Percentiles rank a stretch among this genome's conserved stretches.
phyloP scores from a whole-genome alignment of 2,797 vertebrate species.

The Rhynchonycteris naso region DNA sequence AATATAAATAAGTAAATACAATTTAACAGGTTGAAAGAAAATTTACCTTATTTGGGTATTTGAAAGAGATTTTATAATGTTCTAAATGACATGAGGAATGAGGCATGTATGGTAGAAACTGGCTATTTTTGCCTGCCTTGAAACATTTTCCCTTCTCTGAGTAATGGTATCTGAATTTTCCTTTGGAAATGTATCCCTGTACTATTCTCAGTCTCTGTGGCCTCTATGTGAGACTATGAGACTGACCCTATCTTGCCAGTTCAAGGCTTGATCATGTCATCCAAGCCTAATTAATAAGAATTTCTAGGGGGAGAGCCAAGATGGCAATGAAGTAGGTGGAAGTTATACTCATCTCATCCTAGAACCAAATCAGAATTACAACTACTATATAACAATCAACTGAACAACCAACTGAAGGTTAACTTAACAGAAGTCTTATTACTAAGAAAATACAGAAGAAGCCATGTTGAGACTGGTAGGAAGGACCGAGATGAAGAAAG shows the following conservation, averaged over 20 bases:
- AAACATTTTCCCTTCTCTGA: not conserved
- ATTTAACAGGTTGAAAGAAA: not conserved
- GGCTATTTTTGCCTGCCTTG: not conserved
- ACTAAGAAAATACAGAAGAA: too few relatives aligned
- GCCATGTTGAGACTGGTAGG: too few relatives aligned
- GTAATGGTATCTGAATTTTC: not conserved
- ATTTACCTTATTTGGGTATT: not conserved
- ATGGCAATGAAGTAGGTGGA: too few relatives aligned
- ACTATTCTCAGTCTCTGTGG: not conserved
- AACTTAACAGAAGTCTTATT: too few relatives aligned
- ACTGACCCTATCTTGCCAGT: not conserved
- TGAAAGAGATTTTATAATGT: constrained; percentile 30
- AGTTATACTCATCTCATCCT: too few relatives aligned
- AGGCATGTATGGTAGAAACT: not conserved
- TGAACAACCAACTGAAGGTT: too few relatives aligned
- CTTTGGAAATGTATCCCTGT: not conserved
- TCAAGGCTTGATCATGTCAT: not conserved
- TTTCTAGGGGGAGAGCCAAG: not conserved
- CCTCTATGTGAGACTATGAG: not conserved
- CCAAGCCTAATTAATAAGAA: not conserved
- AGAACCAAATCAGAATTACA: too few relatives aligned
- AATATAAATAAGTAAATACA: constrained; percentile 6
- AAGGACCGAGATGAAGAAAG: too few relatives aligned
- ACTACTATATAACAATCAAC: too few relatives aligned
- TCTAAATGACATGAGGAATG: not conserved